Evolutionary conservation across 1,140 invertebrate genomes (phyloP), one percentile per base, ranked within the genome.

Genomic region (Bombus superbus): DNA sequence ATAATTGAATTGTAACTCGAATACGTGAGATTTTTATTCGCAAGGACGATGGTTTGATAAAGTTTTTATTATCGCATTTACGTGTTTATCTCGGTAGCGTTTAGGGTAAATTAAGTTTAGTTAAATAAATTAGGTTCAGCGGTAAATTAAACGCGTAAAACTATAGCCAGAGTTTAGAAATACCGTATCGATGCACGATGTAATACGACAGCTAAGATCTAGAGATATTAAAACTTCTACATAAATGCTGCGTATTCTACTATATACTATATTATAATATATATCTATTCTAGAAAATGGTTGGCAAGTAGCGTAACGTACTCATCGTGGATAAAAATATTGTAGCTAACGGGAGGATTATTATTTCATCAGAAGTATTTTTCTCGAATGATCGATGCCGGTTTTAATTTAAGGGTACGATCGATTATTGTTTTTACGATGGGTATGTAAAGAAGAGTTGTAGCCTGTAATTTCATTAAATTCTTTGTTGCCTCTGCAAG

Each of bases 401-500:
- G 68, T 28, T 47, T 69, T 78, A 77, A 90, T 89, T 89, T 68
- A 78, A 11, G 25, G 22, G 28, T 8, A 9, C 6, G 42, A 69
- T 25, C 28, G 10, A 44, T 38, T 40, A 40, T 62, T 74, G 75
- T 59, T 66, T 73, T n/a, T 68, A 38, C n/a, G 73, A 22, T 25
- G 4, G 69, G 11, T 5, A 73, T 62, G 71, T 42, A 69, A 83
- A 78, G 44, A 62, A 88, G 47, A 66, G 57, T 86, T 77, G 75
- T 89, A n/a, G 73, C n/a, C 35, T 76, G 83, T 80, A 85, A 75
- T 75, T 69, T 73, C 78, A 68, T 69, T 69, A 82, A 88, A 64
- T 64, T 76, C 57, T 82, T 71, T 77, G 59, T 79, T 66, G 38
- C 47, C 68, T 78, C 28, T 53, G 10, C 40, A 22, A 68, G 32